A percentile compares a stretch with the other conserved stretches of the same genome.
Conservation (phyloP, 2,888 invertebrate genomes). For the Minunthozetes semirufus region DNA sequence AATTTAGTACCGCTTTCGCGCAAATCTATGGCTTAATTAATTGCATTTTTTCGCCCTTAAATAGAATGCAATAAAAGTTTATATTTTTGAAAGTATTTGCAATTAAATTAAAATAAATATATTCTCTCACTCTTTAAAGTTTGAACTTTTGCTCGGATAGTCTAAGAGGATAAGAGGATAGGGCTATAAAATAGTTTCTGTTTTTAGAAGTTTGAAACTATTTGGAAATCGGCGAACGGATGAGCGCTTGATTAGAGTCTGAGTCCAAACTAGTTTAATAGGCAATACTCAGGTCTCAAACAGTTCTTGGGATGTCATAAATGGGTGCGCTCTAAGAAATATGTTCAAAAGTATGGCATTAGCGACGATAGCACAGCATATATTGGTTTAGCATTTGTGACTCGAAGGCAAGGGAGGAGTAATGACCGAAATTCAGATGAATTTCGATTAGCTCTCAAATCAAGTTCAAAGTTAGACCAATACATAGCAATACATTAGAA, state of each 20-base stretch:
- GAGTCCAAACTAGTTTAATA: conserved; percentile 18
- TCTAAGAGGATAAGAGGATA: background rate
- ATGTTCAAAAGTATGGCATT: background rate
- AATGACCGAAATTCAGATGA: conserved; percentile 24
- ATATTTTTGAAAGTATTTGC: no score
- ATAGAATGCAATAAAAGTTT: no score
- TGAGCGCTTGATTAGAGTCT: background rate
- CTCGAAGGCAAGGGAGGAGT: conserved; percentile 28
- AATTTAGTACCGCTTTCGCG: background rate
- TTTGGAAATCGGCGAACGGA: background rate
- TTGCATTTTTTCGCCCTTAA: no score
- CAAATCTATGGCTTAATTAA: background rate
- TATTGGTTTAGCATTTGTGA: background rate
- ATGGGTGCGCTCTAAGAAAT: conserved; percentile 13
- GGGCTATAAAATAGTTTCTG: background rate
- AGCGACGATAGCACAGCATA: background rate
- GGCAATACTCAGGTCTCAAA: background rate
- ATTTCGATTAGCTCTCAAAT: conserved; percentile 19
- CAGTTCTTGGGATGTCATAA: conserved; percentile 3
- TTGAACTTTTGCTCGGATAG: no score
- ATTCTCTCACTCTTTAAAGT: no score
- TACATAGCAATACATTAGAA: background rate
- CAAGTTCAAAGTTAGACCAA: conserved; percentile 10
- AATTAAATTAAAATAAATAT: no score
- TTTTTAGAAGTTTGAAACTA: background rate